Base-by-base conservation (phyloP, 2,113 vertebrate genomes). In the Meleagris gallopavo region DNA sequence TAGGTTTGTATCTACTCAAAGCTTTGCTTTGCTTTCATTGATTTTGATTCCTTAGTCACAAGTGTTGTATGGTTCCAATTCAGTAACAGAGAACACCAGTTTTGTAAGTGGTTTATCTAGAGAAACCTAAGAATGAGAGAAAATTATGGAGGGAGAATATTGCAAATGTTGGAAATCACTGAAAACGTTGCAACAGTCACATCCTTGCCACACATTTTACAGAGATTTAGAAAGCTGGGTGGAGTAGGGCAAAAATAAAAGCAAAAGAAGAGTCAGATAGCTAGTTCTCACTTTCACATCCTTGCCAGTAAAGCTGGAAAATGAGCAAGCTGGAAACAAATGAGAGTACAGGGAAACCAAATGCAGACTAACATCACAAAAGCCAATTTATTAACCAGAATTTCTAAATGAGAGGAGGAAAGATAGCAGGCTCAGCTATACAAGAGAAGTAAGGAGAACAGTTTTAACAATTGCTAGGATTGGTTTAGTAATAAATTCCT, bases 1-100 rank as follows among this genome's bases (percentile, higher is more conserved):
- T 86, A 99, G 99, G 99, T 99, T 55, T 15, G 97, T 88, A 22
- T 46, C 88, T 76, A 24, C 41, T 70, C 48, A 57, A 60, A 43
- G 14, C 30, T 83, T 75, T 67, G 32, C 43, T 93, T 85, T 61
- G 41, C 50, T 61, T 78, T 65, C 0, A 0, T 84, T 52, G 9
- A 6, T 78, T 90, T 74, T 77, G 52, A 46, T 74, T 93, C 52
- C 64, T 89, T 17, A 25, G 50, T 67, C 27, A 57, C 40, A 76
- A 50, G 22, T 41, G 22, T 20, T 75, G 78, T 71, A 67, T 58
- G 61, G 7, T 36, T 87, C 58, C 27, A 13, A 69, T 94, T 88
- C 6, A 7, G 2, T 58, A 58, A 36, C 19, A 22, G 19, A 34
- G 36, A 54, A 27, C 32, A 36, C 14, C 46, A 5, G 48, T 87